These are phyloP conservation scores for Hybognathus amarus DNA, from an alignment of 2,797 vertebrate species.

Conservation along the genomic window DNA sequence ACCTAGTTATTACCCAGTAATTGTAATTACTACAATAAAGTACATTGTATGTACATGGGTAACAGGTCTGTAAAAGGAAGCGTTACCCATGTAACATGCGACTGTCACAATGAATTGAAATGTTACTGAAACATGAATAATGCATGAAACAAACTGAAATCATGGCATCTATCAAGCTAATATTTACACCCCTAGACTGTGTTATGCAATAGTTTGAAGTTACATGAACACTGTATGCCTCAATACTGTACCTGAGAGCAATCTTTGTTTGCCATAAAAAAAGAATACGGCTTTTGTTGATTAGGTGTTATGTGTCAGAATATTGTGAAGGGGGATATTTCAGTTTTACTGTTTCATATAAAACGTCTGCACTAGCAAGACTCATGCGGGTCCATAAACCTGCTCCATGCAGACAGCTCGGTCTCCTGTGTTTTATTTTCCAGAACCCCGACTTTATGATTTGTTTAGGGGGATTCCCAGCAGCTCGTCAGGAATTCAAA, in stretches of 20 bases:
- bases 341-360: conserved; percentile 58
- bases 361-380: conserved; percentile 20
- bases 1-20: too few relatives aligned
- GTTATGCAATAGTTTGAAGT: conserved; percentile 32
- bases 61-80: too few relatives aligned
- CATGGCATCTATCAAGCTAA: background rate
- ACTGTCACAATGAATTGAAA: background rate
- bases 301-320: conserved; percentile 38
- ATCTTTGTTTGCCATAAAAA: conserved; percentile 25
- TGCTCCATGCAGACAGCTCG: conserved; percentile 11
- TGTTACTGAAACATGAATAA: background rate
- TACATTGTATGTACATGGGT: too few relatives aligned
- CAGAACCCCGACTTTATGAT: conserved; percentile 48
- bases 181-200: background rate
- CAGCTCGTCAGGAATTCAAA: conserved; percentile 44
- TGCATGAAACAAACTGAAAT: background rate
- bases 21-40: too few relatives aligned
- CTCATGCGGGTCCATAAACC: conserved; percentile 15
- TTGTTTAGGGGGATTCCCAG: conserved; percentile 54
- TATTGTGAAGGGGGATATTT: conserved; percentile 38
- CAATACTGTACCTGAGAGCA: conserved; percentile 7
- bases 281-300: conserved; percentile 29
- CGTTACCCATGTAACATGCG: background rate
- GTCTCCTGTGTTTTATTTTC: conserved; percentile 41
- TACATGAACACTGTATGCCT: background rate